phyloP scores from a whole-genome alignment of 2,888 invertebrate genomes.

The Pharmacophagus antenor region DNA sequence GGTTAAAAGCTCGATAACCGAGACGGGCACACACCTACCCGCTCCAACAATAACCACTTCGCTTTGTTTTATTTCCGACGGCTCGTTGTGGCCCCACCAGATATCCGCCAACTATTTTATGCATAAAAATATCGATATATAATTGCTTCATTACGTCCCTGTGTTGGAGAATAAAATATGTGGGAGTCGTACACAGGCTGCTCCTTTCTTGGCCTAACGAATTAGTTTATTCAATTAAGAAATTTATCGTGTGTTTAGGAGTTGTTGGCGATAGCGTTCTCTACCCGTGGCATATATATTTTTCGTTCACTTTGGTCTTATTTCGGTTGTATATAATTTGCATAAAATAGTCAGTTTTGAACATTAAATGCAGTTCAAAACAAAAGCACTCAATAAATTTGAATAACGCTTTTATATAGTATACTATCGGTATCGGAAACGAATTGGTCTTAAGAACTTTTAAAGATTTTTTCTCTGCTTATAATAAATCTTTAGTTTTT shows the following conservation, averaged over 20 bases:
- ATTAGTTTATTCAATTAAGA: conserved; percentile 36
- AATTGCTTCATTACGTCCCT: conserved; percentile 81
- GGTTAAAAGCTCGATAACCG: conserved; percentile 81
- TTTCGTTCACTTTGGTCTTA: conserved; percentile 12
- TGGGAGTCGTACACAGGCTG: conserved; percentile 75
- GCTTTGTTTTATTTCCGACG: conserved; percentile 76
- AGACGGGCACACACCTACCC: conserved; percentile 74
- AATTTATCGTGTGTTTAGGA: conserved; percentile 43
- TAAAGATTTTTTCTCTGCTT: background rate
- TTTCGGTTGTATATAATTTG: conserved; percentile 11
- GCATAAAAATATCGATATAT: conserved; percentile 82
- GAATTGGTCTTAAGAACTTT: background rate
- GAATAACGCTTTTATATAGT: background rate
- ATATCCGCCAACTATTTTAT: conserved; percentile 79
- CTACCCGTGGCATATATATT: background rate
- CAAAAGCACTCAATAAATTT: conserved; percentile 1
- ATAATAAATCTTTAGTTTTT: background rate
- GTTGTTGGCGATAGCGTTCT: conserved; percentile 34
- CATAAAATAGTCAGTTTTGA: conserved; percentile 3
- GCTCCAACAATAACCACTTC: conserved; percentile 74
- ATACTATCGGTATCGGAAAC: background rate
- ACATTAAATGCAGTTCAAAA: background rate
- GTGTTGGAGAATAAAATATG: conserved; percentile 80
- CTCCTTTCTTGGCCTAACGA: conserved; percentile 39
- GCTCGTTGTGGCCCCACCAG: conserved; percentile 62